phyloP scores from a whole-genome alignment of 1,140 invertebrate species.

The Babylonia areolata region DNA sequence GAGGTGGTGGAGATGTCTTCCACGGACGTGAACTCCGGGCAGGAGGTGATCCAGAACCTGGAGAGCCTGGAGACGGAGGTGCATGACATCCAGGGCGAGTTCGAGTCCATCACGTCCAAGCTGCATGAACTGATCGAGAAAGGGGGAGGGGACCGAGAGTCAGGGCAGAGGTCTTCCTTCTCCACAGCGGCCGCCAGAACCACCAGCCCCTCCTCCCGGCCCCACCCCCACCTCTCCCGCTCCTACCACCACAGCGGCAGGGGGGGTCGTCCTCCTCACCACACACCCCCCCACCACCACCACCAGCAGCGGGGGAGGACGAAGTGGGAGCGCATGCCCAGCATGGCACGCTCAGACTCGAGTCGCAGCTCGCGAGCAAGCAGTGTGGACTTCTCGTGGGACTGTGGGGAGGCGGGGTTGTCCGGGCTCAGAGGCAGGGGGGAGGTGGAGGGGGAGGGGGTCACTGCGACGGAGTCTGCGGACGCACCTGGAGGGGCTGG shows the following conservation, averaged over 20 bases:
- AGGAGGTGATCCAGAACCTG: slow-evolving; percentile 53
- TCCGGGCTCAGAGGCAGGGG: slow-evolving; percentile 13
- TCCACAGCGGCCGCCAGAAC: slow-evolving; percentile 15
- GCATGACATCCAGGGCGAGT: slow-evolving; percentile 66
- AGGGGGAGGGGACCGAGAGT: too few relatives aligned
- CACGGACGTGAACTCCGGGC: slow-evolving; percentile 45
- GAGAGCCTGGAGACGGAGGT: slow-evolving; percentile 67
- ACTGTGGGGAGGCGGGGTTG: slow-evolving; percentile 47
- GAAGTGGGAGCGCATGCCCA: slow-evolving; percentile 48
- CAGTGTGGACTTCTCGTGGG: slow-evolving; percentile 60
- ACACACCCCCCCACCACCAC: neutral
- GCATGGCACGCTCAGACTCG: slow-evolving; percentile 43
- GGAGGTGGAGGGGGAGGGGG: too few relatives aligned
- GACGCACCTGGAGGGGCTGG: too few relatives aligned
- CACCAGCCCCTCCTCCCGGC: neutral
- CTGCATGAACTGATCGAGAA: slow-evolving; percentile 56
- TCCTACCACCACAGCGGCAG: too few relatives aligned
- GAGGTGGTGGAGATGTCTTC: slow-evolving; percentile 33
- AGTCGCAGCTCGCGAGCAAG: slow-evolving; percentile 48
- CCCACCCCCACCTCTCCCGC: too few relatives aligned
- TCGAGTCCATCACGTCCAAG: slow-evolving; percentile 63
- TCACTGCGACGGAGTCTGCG: too few relatives aligned
- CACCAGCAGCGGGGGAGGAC: slow-evolving; percentile 32
- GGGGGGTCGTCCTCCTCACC: neutral
- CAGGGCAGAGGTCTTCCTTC: slow-evolving; percentile 28